Base-by-base conservation (phyloP, 2,888 invertebrate genomes). In the Harpalus rufipes region DNA sequence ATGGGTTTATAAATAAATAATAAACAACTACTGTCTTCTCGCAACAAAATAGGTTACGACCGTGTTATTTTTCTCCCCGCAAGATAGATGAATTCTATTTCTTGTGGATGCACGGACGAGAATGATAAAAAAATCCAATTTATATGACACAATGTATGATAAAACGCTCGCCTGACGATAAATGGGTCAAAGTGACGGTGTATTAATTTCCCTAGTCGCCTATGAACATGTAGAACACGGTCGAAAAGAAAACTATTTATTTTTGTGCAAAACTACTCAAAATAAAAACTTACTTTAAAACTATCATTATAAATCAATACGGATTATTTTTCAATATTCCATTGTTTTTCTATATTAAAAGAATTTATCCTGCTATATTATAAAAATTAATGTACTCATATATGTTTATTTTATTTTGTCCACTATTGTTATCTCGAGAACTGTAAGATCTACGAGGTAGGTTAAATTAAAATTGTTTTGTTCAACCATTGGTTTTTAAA, bases 131-230 rank as follows among this genome's bases (percentile, higher is more conserved):
- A 74, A 74, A 14, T 74, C 72, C 72, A 74, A 74, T 74, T 74
- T 44, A 74, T 74, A 51, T 74, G 72, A 74, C 72, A 72, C 68
- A 74, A 44, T 74, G 72, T 74, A 74, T 74, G 72, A 74, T 74
- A 44, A 74, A 74, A 41, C 44, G 72, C 41, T 16, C 18, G 72
- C 51, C 41, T 14, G 18, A 44, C 44, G 14, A 18, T 18, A 74
- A 74, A 74, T 74, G 18, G 72, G 44, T 74, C 72, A 74, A 8
- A 16, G 41, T 74, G 72, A 74, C 18, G 72, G 44, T 74, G 14
- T 68, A 74, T 74, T 74, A 74, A 74, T 74, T 74, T 21, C 41
- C 72, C 44, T 12, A 51, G 44, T 4, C 44, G 44, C 44, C 44
- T 51, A 51, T 51, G 44, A 12, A 8, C 44, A 51, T 10, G 10